Conservation (phyloP, 2,888 invertebrate genomes). For the Tipula vernalis region DNA sequence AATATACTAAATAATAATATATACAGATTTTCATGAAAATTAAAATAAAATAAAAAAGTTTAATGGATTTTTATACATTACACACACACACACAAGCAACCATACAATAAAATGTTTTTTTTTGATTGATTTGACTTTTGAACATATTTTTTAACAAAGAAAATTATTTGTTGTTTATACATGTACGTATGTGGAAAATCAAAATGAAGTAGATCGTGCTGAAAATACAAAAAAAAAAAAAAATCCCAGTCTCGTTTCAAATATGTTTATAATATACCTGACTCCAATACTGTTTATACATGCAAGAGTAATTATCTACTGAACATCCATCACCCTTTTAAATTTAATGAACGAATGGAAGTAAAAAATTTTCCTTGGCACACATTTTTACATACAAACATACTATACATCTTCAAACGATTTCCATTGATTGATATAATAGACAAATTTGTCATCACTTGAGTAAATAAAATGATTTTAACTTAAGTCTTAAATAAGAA, state of each 20-base stretch:
- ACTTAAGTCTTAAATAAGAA: neutral
- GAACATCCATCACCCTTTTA: neutral
- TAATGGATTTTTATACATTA: neutral
- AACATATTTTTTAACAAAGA: neutral
- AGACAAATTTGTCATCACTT: slow-evolving; percentile 4
- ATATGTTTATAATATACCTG: neutral
- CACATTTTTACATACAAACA: neutral
- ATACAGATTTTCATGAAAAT: neutral
- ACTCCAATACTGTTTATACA: neutral
- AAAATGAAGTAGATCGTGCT: neutral
- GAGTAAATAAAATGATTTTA: neutral
- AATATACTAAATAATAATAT: neutral
- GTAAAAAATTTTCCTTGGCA: neutral
- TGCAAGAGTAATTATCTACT: neutral
- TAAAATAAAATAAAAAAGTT: neutral
- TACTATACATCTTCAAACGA: neutral
- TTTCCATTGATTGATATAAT: neutral
- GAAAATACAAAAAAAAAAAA: neutral
- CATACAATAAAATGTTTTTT: neutral
- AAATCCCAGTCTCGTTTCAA: neutral
- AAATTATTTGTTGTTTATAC: neutral
- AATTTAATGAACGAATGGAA: neutral
- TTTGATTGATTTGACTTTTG: neutral
- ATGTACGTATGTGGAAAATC: neutral
- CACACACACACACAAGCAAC: neutral